Evolutionary conservation across 2,888 invertebrate species (phyloP).

Genomic region (Cetonia aurata): DNA sequence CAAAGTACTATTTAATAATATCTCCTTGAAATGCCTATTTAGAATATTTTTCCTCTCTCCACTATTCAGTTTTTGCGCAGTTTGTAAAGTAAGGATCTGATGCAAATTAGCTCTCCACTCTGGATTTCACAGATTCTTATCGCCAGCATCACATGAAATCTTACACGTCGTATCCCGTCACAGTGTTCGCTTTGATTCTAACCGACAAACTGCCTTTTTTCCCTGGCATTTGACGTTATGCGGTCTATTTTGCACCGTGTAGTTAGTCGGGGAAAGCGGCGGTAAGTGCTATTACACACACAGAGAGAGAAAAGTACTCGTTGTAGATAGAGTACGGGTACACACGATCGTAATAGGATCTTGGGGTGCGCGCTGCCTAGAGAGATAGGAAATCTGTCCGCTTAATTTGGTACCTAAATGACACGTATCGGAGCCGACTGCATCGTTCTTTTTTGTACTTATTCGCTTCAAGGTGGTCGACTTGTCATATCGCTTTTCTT

Average conservation of each 20-base stretch:
- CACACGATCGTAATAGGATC: constrained; percentile 36
- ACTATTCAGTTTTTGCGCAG: too few species aligned
- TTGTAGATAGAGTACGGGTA: too few species aligned
- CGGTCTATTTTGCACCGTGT: constrained; percentile 10
- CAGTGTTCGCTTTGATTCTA: constrained; percentile 9
- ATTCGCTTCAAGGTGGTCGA: constrained; percentile 53
- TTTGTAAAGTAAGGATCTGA: neutral
- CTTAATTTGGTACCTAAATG: constrained; percentile 57
- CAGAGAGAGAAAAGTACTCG: too few species aligned
- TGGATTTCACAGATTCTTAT: constrained; percentile 14
- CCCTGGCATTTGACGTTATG: neutral
- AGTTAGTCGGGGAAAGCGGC: constrained; percentile 19
- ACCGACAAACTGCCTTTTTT: neutral
- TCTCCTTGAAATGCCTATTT: too few species aligned
- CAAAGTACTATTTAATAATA: too few species aligned
- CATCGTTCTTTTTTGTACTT: constrained; percentile 45
- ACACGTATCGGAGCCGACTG: constrained; percentile 55
- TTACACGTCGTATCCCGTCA: constrained; percentile 1
- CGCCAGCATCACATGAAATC: neutral
- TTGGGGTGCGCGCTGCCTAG: constrained; percentile 36
- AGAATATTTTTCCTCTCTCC: too few species aligned
- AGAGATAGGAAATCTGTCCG: constrained; percentile 51
- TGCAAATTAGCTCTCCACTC: neutral
- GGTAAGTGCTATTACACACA: neutral
- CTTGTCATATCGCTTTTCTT: constrained; percentile 52